Conservation (phyloP, 2,113 vertebrate genomes). For the Diadophis punctatus region DNA sequence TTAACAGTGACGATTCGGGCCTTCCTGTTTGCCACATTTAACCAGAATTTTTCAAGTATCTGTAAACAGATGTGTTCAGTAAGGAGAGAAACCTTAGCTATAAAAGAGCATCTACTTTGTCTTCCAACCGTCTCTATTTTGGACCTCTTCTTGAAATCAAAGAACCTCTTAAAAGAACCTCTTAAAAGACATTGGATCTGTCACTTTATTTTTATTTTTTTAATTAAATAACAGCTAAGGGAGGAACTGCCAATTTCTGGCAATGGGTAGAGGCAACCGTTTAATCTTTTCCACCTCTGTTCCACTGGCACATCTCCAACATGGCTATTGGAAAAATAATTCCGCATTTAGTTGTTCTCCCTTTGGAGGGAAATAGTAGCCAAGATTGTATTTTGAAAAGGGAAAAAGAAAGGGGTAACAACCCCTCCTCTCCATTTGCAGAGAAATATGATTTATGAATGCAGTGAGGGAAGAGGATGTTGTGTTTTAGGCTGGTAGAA, state of each 20-base stretch:
- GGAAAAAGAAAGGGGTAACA: neutral
- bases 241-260: neutral
- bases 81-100: neutral
- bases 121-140: neutral
- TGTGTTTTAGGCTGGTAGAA: neutral
- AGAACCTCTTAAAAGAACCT: neutral
- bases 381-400: neutral
- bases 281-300: neutral
- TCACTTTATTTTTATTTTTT: neutral
- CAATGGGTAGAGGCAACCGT: neutral
- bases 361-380: neutral
- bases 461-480: neutral
- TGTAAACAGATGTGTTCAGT: neutral
- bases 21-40: neutral
- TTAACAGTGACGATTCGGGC: slow-evolving; percentile 11
- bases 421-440: neutral
- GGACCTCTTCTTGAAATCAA: neutral
- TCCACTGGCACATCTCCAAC: neutral
- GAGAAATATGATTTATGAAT: neutral
- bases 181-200: neutral
- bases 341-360: neutral
- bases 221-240: neutral
- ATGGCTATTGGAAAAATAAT: neutral
- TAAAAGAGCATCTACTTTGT: neutral
- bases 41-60: slow-evolving; percentile 17